Evolutionary conservation across 2,888 invertebrate species (phyloP).

Genomic region (Lasioglossum marginatum): DNA sequence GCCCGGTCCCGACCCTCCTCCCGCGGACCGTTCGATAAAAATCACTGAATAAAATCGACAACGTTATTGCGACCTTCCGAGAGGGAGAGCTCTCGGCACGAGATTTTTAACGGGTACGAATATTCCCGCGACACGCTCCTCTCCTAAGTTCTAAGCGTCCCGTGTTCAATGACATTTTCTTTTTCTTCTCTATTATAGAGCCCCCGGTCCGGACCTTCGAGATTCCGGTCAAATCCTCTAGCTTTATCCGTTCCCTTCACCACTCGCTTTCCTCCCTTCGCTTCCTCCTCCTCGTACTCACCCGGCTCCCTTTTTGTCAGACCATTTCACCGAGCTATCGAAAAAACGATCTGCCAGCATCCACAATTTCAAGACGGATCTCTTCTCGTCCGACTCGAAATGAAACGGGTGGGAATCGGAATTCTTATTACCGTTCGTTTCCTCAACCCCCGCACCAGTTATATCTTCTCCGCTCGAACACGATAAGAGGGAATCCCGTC

Average conservation of each 20-base stretch:
- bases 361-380: constrained; percentile 61
- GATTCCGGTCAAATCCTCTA: constrained; percentile 40
- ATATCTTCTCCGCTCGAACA: constrained; percentile 31
- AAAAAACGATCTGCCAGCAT: constrained; percentile 59
- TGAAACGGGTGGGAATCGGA: constrained; percentile 59
- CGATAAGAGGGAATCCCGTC: constrained; percentile 52
- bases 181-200: constrained; percentile 32
- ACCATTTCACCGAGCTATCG: constrained; percentile 50
- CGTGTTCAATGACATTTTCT: constrained; percentile 49
- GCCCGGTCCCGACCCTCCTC: not conserved
- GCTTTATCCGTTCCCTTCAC: constrained; percentile 33
- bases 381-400: constrained; percentile 39
- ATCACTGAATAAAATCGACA: constrained; percentile 5
- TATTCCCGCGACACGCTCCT: constrained; percentile 13
- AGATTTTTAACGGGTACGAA: not conserved
- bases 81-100: not conserved
- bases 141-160: constrained; percentile 28
- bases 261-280: not conserved
- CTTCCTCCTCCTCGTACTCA: too few species aligned
- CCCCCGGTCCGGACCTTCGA: constrained; percentile 5
- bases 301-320: constrained; percentile 18
- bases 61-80: not conserved
- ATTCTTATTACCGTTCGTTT: constrained; percentile 59
- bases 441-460: constrained; percentile 20
- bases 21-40: not conserved